Evolutionary conservation across 2,113 vertebrate species (phyloP).

Genomic region (Ptyas mucosa): DNA sequence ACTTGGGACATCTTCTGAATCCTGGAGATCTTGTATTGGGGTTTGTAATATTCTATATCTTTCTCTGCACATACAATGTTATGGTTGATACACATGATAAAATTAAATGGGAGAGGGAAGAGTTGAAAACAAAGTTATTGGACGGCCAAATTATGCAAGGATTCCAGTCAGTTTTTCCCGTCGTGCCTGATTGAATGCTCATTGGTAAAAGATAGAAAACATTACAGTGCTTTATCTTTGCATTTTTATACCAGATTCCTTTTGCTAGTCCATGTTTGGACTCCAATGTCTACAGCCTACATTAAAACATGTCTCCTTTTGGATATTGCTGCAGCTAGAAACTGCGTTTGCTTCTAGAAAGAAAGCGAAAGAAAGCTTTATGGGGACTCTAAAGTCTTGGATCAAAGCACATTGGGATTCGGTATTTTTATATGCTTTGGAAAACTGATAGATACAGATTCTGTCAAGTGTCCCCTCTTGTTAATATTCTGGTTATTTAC

Average conservation of each 20-base stretch:
- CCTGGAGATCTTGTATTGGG: conserved; percentile 92
- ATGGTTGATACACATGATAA: neutral
- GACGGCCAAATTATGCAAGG: neutral
- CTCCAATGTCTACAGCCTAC: neutral
- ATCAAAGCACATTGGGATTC: neutral
- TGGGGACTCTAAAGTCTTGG: neutral
- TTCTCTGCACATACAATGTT: neutral
- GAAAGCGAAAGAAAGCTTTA: neutral
- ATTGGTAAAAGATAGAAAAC: neutral
- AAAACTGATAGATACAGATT: neutral
- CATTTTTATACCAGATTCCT: neutral
- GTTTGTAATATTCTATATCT: conserved; percentile 68
- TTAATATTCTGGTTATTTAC: neutral
- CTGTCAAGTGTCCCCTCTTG: neutral
- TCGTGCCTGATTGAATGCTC: neutral
- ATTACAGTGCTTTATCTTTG: neutral
- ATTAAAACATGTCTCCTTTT: neutral
- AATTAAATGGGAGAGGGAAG: neutral
- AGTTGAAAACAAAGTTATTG: neutral
- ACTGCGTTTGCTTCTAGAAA: neutral
- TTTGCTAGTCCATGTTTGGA: neutral
- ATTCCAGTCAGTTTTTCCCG: neutral
- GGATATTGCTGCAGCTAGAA: neutral
- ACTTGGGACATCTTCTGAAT: conserved; percentile 92
- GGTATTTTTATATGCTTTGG: neutral